Conservation (phyloP, 2,113 vertebrate species). For the Phyllostomus discolor region DNA sequence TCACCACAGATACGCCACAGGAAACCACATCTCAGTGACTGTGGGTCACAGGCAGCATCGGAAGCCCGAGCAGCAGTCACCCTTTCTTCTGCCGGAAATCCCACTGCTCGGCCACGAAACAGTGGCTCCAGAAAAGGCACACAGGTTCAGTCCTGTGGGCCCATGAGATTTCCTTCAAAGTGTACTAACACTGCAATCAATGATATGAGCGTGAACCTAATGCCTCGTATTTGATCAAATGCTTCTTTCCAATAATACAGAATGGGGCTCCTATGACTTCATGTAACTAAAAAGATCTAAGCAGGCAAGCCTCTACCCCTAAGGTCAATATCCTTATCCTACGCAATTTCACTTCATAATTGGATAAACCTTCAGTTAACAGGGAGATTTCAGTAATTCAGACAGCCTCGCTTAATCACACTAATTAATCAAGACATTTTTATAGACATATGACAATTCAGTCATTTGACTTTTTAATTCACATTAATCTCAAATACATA, state of each 20-base stretch:
- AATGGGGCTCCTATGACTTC: neutral
- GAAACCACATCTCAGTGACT: neutral
- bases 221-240: neutral
- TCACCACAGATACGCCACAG: neutral
- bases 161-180: neutral
- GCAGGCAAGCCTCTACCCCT: neutral
- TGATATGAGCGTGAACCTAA: neutral
- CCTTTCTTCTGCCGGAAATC: neutral
- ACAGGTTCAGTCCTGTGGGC: neutral
- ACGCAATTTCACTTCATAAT: neutral
- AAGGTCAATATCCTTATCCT: neutral
- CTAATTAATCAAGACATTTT: conserved; percentile 5
- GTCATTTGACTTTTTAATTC: neutral
- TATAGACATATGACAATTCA: neutral
- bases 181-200: neutral
- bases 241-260: neutral
- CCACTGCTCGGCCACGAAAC: neutral
- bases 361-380: neutral
- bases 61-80: neutral
- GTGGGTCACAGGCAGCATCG: neutral
- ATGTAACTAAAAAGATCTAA: neutral
- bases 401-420: neutral
- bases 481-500: conserved; percentile 11
- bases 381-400: neutral
- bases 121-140: neutral